These are phyloP conservation scores for Steinernema feltiae DNA, from an alignment of 1,140 invertebrate genomes.

Conservation along the genomic window DNA sequence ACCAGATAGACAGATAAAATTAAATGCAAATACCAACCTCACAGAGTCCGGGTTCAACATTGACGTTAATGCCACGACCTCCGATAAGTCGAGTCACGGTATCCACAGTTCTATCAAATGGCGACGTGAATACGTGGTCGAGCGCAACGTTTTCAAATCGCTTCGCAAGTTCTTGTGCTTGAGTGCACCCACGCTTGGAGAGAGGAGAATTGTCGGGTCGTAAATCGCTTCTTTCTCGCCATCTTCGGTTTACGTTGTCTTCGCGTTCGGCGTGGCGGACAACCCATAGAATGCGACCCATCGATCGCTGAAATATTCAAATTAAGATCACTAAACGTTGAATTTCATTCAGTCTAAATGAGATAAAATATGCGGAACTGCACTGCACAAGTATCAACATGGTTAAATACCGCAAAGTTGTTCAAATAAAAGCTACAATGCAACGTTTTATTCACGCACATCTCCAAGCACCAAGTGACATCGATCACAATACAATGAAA, in stretches of 20 bases:
- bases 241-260: constrained; percentile 34
- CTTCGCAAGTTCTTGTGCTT: constrained; percentile 43
- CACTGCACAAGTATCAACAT: too few relatives aligned
- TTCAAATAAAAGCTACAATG: neutral
- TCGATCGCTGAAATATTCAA: neutral
- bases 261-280: constrained; percentile 36
- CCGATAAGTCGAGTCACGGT: constrained; percentile 43
- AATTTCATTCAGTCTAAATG: neutral
- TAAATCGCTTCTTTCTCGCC: constrained; percentile 28
- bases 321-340: neutral
- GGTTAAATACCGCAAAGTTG: neutral
- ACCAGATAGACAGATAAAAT: neutral
- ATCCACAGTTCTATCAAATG: constrained; percentile 54
- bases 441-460: neutral
- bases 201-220: constrained; percentile 47
- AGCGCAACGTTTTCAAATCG: constrained; percentile 39
- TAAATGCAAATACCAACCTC: constrained; percentile 29
- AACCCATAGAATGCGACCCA: constrained; percentile 29
- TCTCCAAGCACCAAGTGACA: neutral
- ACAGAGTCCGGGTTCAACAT: constrained; percentile 47
- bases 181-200: constrained; percentile 38
- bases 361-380: neutral
- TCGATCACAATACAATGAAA: neutral
- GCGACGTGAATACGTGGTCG: constrained; percentile 47
- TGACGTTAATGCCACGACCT: constrained; percentile 40